Evolutionary conservation across 1,140 invertebrate species (phyloP).

Genomic region (Scaptodrosophila lebanonensis): DNA sequence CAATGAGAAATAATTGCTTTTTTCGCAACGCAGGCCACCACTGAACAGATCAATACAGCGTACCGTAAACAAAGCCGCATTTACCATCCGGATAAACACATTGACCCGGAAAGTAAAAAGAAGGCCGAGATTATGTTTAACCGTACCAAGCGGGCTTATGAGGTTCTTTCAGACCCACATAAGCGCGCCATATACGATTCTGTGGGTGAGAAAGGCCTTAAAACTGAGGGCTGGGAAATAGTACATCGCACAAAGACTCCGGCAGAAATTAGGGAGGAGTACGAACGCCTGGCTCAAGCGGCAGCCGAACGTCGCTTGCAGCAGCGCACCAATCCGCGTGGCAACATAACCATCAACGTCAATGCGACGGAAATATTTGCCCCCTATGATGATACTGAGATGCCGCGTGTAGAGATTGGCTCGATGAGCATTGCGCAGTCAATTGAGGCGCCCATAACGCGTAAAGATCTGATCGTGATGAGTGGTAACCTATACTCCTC

Average conservation of each 20-base stretch:
- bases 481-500: slow-evolving; percentile 89
- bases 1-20: not conserved
- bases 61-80: slow-evolving; percentile 92
- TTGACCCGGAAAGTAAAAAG: slow-evolving; percentile 86
- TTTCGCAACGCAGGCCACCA: slow-evolving; percentile 83
- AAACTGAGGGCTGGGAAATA: slow-evolving; percentile 95
- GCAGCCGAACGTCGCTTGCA: slow-evolving; percentile 89
- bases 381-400: slow-evolving; percentile 85
- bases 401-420: slow-evolving; percentile 91
- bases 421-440: slow-evolving; percentile 94
- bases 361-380: slow-evolving; percentile 96
- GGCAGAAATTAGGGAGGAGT: slow-evolving; percentile 95
- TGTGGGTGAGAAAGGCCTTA: slow-evolving; percentile 83
- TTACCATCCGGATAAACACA: slow-evolving; percentile 97
- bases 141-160: slow-evolving; percentile 94
- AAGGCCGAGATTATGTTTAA: slow-evolving; percentile 95
- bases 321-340: slow-evolving; percentile 93
- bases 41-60: slow-evolving; percentile 93
- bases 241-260: slow-evolving; percentile 93
- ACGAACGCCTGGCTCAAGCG: slow-evolving; percentile 86
- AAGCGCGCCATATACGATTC: slow-evolving; percentile 79
- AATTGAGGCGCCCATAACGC: slow-evolving; percentile 93
- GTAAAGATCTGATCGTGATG: slow-evolving; percentile 88
- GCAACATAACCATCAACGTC: slow-evolving; percentile 89
- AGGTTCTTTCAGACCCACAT: slow-evolving; percentile 82